Conservation (phyloP, 2,113 vertebrate genomes). For the Pachyramphus minor region DNA sequence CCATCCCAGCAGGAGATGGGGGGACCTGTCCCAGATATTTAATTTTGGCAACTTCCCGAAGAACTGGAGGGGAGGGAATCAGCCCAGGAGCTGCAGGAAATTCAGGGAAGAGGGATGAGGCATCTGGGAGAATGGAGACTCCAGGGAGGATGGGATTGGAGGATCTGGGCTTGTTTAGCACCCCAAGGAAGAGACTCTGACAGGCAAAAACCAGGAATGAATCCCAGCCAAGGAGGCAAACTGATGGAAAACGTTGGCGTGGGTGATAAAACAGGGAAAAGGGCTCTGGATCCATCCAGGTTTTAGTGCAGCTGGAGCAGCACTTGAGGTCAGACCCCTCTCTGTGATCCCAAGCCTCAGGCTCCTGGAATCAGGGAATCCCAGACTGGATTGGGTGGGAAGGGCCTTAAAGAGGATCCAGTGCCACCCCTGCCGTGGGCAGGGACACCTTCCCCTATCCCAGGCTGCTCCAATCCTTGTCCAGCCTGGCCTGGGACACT, state of each 20-base stretch:
- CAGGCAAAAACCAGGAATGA: background rate
- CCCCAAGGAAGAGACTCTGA: background rate
- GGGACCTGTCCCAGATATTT: too few species aligned
- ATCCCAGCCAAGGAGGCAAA: background rate
- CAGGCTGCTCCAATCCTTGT: background rate
- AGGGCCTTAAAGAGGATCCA: background rate
- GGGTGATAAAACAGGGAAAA: background rate
- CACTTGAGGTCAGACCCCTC: background rate
- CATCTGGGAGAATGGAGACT: background rate
- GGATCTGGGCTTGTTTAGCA: background rate
- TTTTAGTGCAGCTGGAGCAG: background rate
- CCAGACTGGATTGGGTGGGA: background rate
- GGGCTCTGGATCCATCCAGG: background rate
- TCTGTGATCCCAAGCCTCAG: background rate
- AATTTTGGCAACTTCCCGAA: background rate
- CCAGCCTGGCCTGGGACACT: background rate
- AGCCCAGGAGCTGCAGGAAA: background rate
- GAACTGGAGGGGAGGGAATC: background rate
- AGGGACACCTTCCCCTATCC: background rate
- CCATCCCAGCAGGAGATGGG: accelerated
- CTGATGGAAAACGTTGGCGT: background rate
- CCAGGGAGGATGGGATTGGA: background rate
- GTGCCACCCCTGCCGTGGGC: background rate
- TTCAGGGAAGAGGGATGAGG: background rate
- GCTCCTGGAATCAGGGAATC: background rate